These are phyloP conservation scores for Vanessa cardui DNA, from an alignment of 2,888 invertebrate genomes.

Conservation along the genomic window DNA sequence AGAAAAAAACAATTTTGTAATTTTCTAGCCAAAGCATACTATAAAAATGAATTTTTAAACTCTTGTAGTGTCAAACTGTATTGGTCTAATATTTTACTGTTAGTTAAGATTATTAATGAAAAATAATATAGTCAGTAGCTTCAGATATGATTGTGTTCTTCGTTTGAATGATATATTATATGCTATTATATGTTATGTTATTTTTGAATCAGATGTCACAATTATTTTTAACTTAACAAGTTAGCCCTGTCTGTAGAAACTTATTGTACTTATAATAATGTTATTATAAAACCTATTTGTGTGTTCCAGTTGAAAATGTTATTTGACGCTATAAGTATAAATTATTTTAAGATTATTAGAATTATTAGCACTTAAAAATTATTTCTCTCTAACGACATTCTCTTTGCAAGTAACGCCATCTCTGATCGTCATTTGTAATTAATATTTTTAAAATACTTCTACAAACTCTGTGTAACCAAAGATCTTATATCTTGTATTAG, in stretches of 20 bases:
- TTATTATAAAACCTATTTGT: conserved; percentile 16
- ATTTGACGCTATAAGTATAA: conserved; percentile 20
- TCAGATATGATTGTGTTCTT: conserved; percentile 6
- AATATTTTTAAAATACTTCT: background rate
- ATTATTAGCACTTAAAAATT: background rate
- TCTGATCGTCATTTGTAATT: conserved; percentile 8
- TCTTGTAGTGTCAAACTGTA: conserved; percentile 7
- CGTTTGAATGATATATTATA: conserved; percentile 9
- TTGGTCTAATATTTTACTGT: conserved; percentile 3
- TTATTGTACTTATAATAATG: conserved; percentile 24
- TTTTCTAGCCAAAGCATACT: conserved; percentile 10
- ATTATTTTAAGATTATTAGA: conserved; percentile 8
- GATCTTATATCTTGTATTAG: conserved; percentile 34
- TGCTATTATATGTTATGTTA: conserved; percentile 11
- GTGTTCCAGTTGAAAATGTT: conserved; percentile 20
- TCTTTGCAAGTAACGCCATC: conserved; percentile 21
- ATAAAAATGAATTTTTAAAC: background rate
- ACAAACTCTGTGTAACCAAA: conserved; percentile 32
- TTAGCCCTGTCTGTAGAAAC: conserved; percentile 14
- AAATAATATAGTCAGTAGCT: conserved; percentile 2
- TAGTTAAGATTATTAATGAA: conserved; percentile 5
- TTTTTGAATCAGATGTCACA: conserved; percentile 12
- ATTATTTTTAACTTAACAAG: conserved; percentile 11
- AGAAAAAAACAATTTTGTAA: conserved; percentile 7
- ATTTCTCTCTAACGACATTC: background rate